phyloP scores from a whole-genome alignment of 2,113 vertebrate species.

The Tachysurus vachellii region DNA sequence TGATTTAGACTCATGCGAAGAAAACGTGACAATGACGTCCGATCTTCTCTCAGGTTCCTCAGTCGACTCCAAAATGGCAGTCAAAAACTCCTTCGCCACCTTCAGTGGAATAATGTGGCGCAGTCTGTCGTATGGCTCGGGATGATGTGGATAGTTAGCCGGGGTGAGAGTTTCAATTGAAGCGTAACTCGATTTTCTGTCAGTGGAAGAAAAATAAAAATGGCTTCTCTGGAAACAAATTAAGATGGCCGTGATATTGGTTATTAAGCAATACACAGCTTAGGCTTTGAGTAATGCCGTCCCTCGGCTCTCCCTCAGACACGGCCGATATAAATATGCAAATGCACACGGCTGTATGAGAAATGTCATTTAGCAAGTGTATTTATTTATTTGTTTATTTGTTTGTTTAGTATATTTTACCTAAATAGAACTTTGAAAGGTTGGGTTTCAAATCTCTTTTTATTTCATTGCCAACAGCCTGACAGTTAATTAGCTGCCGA shows the following conservation, averaged over 20 bases:
- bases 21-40: background rate
- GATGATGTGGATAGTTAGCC: background rate
- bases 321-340: slow-evolving; percentile 45
- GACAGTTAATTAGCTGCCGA: slow-evolving; percentile 30
- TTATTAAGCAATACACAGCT: slow-evolving; percentile 42
- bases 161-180: slow-evolving; percentile 17
- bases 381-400: slow-evolving; percentile 35
- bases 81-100: background rate
- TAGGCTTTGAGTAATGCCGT: slow-evolving; percentile 33
- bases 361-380: slow-evolving; percentile 29
- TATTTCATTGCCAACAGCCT: slow-evolving; percentile 15
- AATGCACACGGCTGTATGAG: slow-evolving; percentile 31
- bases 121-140: background rate
- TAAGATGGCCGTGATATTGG: slow-evolving; percentile 39
- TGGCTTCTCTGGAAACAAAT: slow-evolving; percentile 14
- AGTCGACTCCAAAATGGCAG: background rate
- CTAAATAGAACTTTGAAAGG: background rate
- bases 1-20: background rate
- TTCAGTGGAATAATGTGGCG: background rate
- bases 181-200: slow-evolving; percentile 31
- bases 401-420: background rate
- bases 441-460: background rate
- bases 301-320: slow-evolving; percentile 14
- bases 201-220: background rate
- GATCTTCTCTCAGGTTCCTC: background rate